These are phyloP conservation scores for Drosophila yakuba DNA, from an alignment of 1,140 invertebrate genomes.

Conservation along the genomic window DNA sequence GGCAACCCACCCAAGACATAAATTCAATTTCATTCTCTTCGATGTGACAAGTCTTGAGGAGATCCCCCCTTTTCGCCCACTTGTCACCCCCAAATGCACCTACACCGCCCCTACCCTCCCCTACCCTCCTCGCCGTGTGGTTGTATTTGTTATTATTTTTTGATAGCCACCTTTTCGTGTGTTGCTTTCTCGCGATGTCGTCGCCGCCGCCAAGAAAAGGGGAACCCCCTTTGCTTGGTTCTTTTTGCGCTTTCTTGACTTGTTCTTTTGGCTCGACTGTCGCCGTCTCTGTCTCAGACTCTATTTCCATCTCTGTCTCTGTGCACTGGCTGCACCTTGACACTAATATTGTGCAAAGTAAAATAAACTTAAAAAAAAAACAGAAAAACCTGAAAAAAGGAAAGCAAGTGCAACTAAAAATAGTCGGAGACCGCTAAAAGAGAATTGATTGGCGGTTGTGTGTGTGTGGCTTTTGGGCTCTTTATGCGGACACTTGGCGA, in stretches of 20 bases:
- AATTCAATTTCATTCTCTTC: slow-evolving; percentile 72
- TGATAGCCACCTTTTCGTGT: slow-evolving; percentile 64
- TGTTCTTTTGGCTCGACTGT: slow-evolving; percentile 41
- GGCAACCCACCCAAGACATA: slow-evolving; percentile 58
- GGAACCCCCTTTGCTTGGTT: slow-evolving; percentile 10
- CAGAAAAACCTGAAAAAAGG: slow-evolving; percentile 26
- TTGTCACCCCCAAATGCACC: slow-evolving; percentile 5
- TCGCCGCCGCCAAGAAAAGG: slow-evolving; percentile 20
- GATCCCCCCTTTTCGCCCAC: slow-evolving; percentile 3
- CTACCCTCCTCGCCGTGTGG: background rate
- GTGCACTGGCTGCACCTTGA: slow-evolving; percentile 72
- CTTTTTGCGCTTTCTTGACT: slow-evolving; percentile 43
- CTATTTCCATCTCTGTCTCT: slow-evolving; percentile 36
- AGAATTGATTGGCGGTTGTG: slow-evolving; percentile 55
- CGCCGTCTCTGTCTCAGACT: slow-evolving; percentile 16
- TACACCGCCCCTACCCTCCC: background rate
- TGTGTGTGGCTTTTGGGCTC: slow-evolving; percentile 8
- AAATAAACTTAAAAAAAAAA: slow-evolving; percentile 30
- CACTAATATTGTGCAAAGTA: slow-evolving; percentile 75
- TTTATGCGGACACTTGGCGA: slow-evolving; percentile 52
- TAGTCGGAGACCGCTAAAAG: slow-evolving; percentile 67
- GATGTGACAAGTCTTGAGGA: slow-evolving; percentile 57
- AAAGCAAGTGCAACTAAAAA: slow-evolving; percentile 75
- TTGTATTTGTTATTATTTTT: slow-evolving; percentile 58
- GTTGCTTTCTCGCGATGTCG: slow-evolving; percentile 50